A percentile compares a stretch with the other conserved stretches of the same genome.
Conservation (phyloP, 2,113 vertebrate species). For the Apteryx owenii region DNA sequence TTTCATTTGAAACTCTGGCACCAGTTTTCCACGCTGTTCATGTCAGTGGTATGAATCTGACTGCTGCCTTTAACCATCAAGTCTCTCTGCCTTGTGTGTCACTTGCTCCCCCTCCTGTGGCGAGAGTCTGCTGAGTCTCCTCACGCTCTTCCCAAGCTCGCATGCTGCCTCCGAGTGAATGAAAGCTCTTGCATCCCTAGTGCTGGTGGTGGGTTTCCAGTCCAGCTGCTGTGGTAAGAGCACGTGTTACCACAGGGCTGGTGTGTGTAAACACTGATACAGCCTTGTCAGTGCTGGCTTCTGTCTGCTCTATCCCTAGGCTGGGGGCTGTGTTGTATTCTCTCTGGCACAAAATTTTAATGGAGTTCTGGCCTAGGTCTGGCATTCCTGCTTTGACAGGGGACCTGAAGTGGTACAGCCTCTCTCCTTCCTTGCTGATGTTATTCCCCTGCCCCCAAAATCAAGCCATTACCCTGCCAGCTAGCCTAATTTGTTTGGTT, state of each 20-base stretch:
- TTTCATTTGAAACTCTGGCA: not conserved
- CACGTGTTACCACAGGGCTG: slow-evolving; percentile 64
- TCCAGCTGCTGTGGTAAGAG: slow-evolving; percentile 66
- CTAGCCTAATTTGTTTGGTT: not conserved
- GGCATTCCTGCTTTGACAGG: not conserved
- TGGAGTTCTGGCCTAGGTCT: not conserved
- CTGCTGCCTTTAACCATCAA: not conserved
- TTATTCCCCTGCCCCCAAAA: not conserved
- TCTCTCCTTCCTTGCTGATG: not conserved
- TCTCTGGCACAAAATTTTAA: not conserved
- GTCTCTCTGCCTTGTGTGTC: not conserved
- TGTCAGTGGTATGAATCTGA: not conserved
- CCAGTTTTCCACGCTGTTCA: not conserved
- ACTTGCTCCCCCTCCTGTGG: not conserved
- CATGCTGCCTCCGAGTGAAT: slow-evolving; percentile 67
- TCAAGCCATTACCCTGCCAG: not conserved
- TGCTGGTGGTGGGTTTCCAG: slow-evolving; percentile 73
- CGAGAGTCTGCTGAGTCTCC: not conserved
- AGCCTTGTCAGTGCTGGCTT: slow-evolving; percentile 90
- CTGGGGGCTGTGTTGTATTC: slow-evolving; percentile 32
- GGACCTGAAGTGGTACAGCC: not conserved
- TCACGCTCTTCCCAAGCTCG: not conserved
- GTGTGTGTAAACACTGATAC: slow-evolving; percentile 85
- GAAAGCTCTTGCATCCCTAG: not conserved
- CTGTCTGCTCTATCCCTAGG: slow-evolving; percentile 77